Evolutionary conservation across 2,113 vertebrate genomes (phyloP).

Genomic region (Forbesichthys agassizii): DNA sequence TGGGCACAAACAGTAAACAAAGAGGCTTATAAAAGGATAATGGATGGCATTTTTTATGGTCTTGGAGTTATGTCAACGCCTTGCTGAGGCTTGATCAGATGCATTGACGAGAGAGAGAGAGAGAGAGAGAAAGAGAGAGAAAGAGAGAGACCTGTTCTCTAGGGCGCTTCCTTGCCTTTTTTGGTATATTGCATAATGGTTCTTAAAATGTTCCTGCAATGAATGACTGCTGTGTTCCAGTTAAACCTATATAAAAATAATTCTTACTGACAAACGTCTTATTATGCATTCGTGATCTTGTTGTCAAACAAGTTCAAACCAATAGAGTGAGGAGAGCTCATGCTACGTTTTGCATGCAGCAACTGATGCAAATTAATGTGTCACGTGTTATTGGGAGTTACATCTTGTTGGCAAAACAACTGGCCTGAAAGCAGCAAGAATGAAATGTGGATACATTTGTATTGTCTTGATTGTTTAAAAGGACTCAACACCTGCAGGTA

Average conservation of each 20-base stretch:
- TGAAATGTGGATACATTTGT: slow-evolving; percentile 45
- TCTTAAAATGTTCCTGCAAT: slow-evolving; percentile 2
- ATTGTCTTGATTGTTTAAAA: slow-evolving; percentile 45
- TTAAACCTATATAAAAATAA: slow-evolving; percentile 34
- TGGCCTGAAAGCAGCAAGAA: slow-evolving; percentile 10
- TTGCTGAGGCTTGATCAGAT: slow-evolving; percentile 32
- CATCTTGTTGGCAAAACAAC: too few species aligned
- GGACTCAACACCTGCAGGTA: slow-evolving; percentile 48
- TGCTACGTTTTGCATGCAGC: not conserved
- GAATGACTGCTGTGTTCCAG: slow-evolving; percentile 16
- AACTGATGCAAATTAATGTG: too few species aligned
- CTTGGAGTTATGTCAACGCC: slow-evolving; percentile 16
- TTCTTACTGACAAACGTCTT: slow-evolving; percentile 15
- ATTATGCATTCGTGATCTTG: slow-evolving; percentile 6
- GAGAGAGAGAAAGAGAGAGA: not conserved
- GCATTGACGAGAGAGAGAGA: slow-evolving; percentile 35
- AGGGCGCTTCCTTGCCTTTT: slow-evolving; percentile 17
- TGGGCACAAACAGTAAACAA: slow-evolving; percentile 40
- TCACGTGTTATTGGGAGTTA: too few species aligned
- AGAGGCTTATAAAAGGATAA: slow-evolving; percentile 23
- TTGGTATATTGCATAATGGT: slow-evolving; percentile 38
- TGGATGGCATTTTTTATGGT: not conserved
- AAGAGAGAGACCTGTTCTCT: slow-evolving; percentile 2
- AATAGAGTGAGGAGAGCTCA: not conserved
- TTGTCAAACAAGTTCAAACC: not conserved